Base-by-base conservation (phyloP, 2,888 invertebrate genomes). In the Lepidochrysops patricia region DNA sequence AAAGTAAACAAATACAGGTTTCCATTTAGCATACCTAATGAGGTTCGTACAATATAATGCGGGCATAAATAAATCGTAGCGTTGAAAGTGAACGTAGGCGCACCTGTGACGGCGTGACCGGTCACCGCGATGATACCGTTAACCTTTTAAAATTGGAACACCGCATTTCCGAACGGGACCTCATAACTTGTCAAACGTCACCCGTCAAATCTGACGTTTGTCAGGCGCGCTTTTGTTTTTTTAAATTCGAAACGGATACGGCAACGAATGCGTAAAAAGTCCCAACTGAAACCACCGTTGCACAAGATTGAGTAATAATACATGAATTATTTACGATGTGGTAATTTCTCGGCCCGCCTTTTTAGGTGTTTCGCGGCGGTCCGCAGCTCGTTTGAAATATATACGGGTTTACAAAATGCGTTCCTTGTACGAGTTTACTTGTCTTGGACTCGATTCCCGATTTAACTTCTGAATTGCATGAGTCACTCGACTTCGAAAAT, bases 281-380 rank as follows among this genome's bases (percentile, higher is more conserved):
- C 63, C 69, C 68, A 69, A 69, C 77, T 79, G 77, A 75, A 80
- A 78, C 69, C 75, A 80, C 82, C 82, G 80, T 82, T 81, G 77
- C 75, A 71, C 75, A 77, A 79, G 81, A 86, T 88, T 87, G 79
- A 85, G 87, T 84, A 88, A 84, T 86, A 84, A 80, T 80, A 73
- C 74, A 84, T 84, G 85, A 85, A 87, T 86, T 87, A 88, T 88
- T 87, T 84, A 87, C 84, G 77, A 82, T 79, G 84, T 82, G 81
- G 79, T 83, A 82, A 84, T 80, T 74, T 79, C 78, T 74, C 73
- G 75, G 66, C 67, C 70, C 63, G 70, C 80, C 82, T 74, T 82
- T 83, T 84, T 80, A 72, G 82, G 79, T 66, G 68, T 70, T 73
- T 68, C 72, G 73, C 70, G 67, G 69, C 72, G 69, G 71, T 68